phyloP scores from a whole-genome alignment of 2,888 invertebrate genomes.

The Glyphotaelius pellucidus region DNA sequence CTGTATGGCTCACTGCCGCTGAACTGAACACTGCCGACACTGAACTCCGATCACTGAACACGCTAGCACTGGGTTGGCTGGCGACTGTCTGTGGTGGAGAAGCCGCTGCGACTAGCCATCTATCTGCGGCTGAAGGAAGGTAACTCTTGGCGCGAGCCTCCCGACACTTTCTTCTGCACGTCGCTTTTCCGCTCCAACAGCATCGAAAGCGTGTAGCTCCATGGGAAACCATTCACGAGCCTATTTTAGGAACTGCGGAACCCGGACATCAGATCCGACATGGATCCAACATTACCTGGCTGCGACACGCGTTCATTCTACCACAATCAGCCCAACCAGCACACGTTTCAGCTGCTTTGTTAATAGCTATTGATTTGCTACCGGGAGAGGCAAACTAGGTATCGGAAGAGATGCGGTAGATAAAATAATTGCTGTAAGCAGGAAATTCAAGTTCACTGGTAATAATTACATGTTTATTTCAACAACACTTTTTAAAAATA shows the following conservation, averaged over 20 bases:
- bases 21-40: background rate
- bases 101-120: background rate
- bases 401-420: background rate
- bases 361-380: background rate
- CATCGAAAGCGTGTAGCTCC: background rate
- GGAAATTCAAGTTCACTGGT: background rate
- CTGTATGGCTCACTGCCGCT: no score
- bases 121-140: background rate
- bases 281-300: background rate
- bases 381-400: background rate
- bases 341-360: background rate
- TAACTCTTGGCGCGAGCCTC: background rate
- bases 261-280: background rate
- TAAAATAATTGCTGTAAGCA: background rate
- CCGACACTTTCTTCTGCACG: conserved; percentile 13
- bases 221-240: background rate
- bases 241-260: background rate
- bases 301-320: background rate
- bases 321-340: background rate
- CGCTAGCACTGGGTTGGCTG: background rate
- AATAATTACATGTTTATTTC: background rate
- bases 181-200: background rate
- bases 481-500: no score
- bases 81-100: background rate
- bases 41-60: background rate